These are phyloP conservation scores for Riparia riparia DNA, from an alignment of 2,113 vertebrate genomes.

Conservation along the genomic window DNA sequence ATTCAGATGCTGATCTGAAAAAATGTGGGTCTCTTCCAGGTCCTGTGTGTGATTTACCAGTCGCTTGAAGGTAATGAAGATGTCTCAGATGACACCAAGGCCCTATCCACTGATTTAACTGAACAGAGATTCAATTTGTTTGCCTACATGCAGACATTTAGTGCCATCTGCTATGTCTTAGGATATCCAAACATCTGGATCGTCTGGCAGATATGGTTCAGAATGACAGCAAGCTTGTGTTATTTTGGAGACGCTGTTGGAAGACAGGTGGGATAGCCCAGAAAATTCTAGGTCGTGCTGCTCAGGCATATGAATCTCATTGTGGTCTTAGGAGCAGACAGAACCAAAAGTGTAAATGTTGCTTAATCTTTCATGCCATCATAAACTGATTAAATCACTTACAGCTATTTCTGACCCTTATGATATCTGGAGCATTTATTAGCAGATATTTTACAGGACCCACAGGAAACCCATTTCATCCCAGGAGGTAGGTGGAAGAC, in stretches of 20 bases:
- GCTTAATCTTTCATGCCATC: not conserved
- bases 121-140: conserved; percentile 31
- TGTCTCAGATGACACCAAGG: not conserved
- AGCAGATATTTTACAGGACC: not conserved
- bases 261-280: not conserved
- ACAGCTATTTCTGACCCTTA: not conserved
- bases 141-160: not conserved
- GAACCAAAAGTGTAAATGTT: not conserved
- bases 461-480: not conserved
- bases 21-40: not conserved
- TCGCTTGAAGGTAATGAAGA: not conserved
- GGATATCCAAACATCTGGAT: conserved; percentile 8
- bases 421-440: not conserved
- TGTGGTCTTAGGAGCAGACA: not conserved
- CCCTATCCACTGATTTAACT: not conserved
- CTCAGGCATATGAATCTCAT: not conserved
- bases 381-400: not conserved
- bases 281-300: not conserved
- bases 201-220: not conserved
- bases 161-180: conserved; percentile 33
- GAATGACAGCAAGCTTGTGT: not conserved
- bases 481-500: not conserved
- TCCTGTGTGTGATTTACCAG: not conserved
- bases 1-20: not conserved
- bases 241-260: not conserved